Conservation (phyloP, 2,888 invertebrate species). For the Laspeyria flexula region DNA sequence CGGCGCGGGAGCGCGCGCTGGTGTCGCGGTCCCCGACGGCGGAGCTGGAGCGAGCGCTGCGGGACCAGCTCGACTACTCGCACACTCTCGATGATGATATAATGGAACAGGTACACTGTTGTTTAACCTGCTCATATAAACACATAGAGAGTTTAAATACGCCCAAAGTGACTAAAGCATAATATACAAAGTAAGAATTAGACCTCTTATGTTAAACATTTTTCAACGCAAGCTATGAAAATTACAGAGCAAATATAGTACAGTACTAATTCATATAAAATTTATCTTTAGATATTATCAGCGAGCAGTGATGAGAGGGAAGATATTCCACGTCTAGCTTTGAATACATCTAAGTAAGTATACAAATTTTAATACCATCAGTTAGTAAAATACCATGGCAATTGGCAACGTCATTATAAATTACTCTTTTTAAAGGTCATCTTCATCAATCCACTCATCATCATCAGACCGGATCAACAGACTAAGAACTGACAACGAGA, state of each 20-base stretch:
- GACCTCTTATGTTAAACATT: too few species aligned
- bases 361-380: too few species aligned
- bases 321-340: conserved; percentile 72
- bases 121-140: too few species aligned
- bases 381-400: too few species aligned
- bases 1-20: conserved; percentile 31
- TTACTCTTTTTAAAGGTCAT: conserved; percentile 53
- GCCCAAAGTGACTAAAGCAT: neutral
- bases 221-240: too few species aligned
- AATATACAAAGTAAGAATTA: too few species aligned
- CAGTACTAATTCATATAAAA: too few species aligned
- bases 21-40: conserved; percentile 74
- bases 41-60: conserved; percentile 74
- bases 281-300: conserved; percentile 66
- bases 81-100: conserved; percentile 74
- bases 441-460: conserved; percentile 73
- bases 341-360: conserved; percentile 78
- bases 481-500: conserved; percentile 67
- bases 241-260: too few species aligned
- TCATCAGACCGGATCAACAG: conserved; percentile 67
- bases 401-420: too few species aligned
- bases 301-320: conserved; percentile 78
- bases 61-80: conserved; percentile 77
- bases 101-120: conserved; percentile 69
- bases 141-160: too few species aligned